Base-by-base conservation (phyloP, 2,888 invertebrate genomes). In the Caenorhabditis sp. region DNA sequence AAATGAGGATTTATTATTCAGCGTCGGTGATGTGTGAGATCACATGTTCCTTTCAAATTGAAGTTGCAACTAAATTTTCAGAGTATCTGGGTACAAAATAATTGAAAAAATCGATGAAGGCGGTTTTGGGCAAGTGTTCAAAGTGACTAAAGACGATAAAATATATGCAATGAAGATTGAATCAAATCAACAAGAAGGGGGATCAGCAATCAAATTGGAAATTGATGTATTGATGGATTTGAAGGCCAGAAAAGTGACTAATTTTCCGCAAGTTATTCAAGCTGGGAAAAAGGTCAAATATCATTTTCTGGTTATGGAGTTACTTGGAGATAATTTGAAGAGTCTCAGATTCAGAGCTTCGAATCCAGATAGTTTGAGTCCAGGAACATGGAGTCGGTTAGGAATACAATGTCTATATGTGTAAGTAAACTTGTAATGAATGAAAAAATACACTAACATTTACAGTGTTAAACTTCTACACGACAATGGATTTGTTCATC, bases 111-210 rank as follows among this genome's bases (percentile, higher is more conserved):
- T 82, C 55, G 81, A 79, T 59, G 82, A 82, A 62, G 82, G 82
- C 23, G 82, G 82, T 23, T 82, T 82, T 53, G 82, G 82, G 19
- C 75, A 78, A 65, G 82, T 81, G 27, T 65, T 65, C 31, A 60
- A 61, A 43, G 72, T 72, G 23, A 31, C 57, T 21, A 60, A 58
- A 53, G 58, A 69, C 24, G 26, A 31, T 6, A 36, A 63, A 8
- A 27, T 59, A 17, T 69, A 60, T 60, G 69, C 69, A 37, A 69
- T 69, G 69, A 69, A 69, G 26, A n/a, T 69, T 10, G 69, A 69
- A 27, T 57, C 59, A 49, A 69, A 51, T 60, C 23, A 19, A 54
- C 51, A 53, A 31, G 69, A 60, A 24, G 69, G 69, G 3, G 64
- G 69, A 12, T 63, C 69, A 0, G 69, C 69, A 0, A 69, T 69